These are phyloP conservation scores for Spodoptera picta DNA, from an alignment of 2,888 invertebrate genomes.

Conservation along the genomic window DNA sequence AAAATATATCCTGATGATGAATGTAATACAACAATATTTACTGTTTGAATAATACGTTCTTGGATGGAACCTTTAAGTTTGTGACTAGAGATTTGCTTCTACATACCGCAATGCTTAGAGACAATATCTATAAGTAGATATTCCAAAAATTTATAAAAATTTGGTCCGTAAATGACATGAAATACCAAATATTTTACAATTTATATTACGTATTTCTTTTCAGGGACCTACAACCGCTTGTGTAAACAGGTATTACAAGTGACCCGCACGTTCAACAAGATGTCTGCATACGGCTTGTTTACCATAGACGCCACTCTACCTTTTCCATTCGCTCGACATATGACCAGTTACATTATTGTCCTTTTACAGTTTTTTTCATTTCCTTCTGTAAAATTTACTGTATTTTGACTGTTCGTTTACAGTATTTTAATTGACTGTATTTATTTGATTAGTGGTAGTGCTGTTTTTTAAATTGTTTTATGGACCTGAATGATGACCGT, in stretches of 20 bases:
- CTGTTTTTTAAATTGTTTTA: no score
- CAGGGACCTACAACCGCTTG: conserved; percentile 3
- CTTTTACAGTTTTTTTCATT: conserved; percentile 49
- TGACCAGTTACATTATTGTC: conserved; percentile 43
- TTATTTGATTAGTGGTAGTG: no score
- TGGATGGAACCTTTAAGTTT: no score
- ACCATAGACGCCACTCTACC: conserved; percentile 40
- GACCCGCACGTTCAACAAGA: conserved; percentile 29
- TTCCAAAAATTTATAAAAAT: no score
- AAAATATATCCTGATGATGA: no score
- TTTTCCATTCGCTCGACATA: conserved; percentile 13
- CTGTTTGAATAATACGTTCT: neutral
- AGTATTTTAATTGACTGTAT: no score
- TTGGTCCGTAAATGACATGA: no score
- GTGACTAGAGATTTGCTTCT: no score
- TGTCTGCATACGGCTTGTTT: conserved; percentile 42
- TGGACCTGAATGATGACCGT: no score
- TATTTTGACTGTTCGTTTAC: no score
- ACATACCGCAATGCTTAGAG: no score
- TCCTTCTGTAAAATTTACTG: neutral
- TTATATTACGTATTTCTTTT: neutral
- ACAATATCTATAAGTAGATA: neutral
- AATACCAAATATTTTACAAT: no score
- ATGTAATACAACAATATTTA: neutral
- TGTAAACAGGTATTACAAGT: conserved; percentile 10